Percentiles rank a stretch among this genome's conserved stretches.
Conservation (phyloP, 1,140 invertebrate species). For the Oncopodura yosiiana region DNA sequence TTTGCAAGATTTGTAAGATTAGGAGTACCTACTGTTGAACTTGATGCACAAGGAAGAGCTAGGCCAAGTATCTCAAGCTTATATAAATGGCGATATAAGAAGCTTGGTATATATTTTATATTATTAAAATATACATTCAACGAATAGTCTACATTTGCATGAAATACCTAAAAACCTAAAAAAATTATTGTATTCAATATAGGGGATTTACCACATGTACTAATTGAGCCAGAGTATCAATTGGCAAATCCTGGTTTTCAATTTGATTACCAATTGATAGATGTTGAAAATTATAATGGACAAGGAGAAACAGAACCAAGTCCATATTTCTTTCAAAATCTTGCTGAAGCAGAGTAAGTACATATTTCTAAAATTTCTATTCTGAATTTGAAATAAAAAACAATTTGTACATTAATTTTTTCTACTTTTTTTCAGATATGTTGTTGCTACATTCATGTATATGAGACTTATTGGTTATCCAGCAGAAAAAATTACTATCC, state of each 20-base stretch:
- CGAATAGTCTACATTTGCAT: no score
- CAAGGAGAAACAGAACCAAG: conserved; percentile 94
- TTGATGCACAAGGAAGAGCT: conserved; percentile 95
- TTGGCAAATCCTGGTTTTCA: conserved; percentile 83
- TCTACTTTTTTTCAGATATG: no score
- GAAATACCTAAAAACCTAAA: no score
- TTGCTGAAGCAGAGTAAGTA: conserved; percentile 99
- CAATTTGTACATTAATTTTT: no score
- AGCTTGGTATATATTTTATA: no score
- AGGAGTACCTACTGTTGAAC: conserved; percentile 89
- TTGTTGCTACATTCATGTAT: conserved; percentile 96
- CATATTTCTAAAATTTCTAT: no score
- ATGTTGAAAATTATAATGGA: conserved; percentile 95
- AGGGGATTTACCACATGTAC: conserved; percentile 82
- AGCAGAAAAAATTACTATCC: conserved; percentile 91
- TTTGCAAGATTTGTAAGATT: conserved; percentile 93
- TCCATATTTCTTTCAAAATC: conserved; percentile 96
- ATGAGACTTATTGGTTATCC: conserved; percentile 97
- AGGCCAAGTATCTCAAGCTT: conserved; percentile 83
- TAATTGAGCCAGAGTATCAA: conserved; percentile 68
- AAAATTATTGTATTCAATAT: no score
- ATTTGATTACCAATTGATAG: conserved; percentile 90
- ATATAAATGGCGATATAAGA: conserved; percentile 97
- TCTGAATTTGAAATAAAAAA: no score
- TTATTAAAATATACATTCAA: no score